A percentile compares a stretch with the other conserved stretches of the same genome.
Conservation (phyloP, 2,113 vertebrate species). For the Mirounga angustirostris region DNA sequence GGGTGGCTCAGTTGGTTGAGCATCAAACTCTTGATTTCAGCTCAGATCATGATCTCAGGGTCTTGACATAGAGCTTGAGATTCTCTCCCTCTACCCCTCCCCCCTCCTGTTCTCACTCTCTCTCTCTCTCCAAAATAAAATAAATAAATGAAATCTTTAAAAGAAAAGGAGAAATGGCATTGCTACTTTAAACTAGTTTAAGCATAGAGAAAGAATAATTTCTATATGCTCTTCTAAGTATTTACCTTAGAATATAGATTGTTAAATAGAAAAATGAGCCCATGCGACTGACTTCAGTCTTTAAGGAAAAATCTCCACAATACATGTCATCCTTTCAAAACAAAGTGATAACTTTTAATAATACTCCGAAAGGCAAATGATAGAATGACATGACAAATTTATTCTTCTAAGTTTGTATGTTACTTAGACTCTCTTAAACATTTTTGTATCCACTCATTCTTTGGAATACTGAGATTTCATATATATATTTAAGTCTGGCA, state of each 20-base stretch:
- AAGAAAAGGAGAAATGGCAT: not conserved
- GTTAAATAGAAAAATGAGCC: not conserved
- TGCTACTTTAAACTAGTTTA: not conserved
- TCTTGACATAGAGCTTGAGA: not conserved
- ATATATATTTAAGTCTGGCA: not conserved
- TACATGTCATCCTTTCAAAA: slow-evolving; percentile 17
- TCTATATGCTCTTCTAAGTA: slow-evolving; percentile 13
- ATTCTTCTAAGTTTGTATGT: slow-evolving; percentile 16
- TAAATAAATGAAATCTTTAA: too few relatives aligned
- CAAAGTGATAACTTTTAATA: slow-evolving; percentile 8
- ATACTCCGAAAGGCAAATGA: not conserved
- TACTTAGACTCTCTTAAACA: not conserved
- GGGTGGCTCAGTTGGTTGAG: not conserved
- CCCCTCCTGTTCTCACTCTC: too few relatives aligned
- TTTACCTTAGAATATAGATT: not conserved
- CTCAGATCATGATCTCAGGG: not conserved
- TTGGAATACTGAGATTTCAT: slow-evolving; percentile 18
- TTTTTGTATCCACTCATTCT: not conserved
- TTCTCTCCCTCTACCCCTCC: too few relatives aligned
- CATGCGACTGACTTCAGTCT: not conserved
- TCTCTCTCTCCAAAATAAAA: too few relatives aligned
- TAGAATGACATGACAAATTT: not conserved
- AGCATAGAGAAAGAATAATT: slow-evolving; percentile 8
- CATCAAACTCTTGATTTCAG: not conserved
- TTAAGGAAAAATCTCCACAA: slow-evolving; percentile 5